Percentiles rank a stretch among this genome's conserved stretches.
These are phyloP conservation scores for Euclidia mi DNA, from an alignment of 2,888 invertebrate genomes.

Conservation along the genomic window DNA sequence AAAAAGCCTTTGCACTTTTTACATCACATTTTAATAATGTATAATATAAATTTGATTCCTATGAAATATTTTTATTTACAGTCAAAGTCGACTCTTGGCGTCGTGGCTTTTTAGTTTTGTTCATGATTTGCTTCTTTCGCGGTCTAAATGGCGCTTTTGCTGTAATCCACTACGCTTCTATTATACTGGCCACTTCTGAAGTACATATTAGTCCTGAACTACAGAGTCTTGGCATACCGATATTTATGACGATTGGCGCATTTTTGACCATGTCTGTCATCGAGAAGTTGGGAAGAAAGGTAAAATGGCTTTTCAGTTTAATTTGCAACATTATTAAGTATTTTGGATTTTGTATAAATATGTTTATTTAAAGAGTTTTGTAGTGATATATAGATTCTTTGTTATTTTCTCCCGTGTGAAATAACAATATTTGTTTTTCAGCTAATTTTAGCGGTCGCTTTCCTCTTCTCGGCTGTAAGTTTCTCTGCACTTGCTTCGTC, in stretches of 20 bases:
- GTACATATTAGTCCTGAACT: slow-evolving; percentile 58
- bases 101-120: slow-evolving; percentile 57
- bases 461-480: slow-evolving; percentile 46
- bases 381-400: too few relatives aligned
- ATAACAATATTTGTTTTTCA: slow-evolving; percentile 28
- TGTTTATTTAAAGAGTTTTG: too few relatives aligned
- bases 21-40: too few relatives aligned
- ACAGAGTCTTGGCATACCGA: slow-evolving; percentile 62
- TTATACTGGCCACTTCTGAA: slow-evolving; percentile 56
- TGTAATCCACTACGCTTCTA: slow-evolving; percentile 64
- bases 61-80: slow-evolving; percentile 32
- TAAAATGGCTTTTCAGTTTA: too few relatives aligned
- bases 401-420: too few relatives aligned
- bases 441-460: slow-evolving; percentile 56
- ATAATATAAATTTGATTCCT: background rate
- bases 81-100: slow-evolving; percentile 68
- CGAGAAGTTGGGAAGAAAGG: slow-evolving; percentile 59
- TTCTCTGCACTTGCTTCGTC: slow-evolving; percentile 56
- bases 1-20: too few relatives aligned
- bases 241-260: slow-evolving; percentile 61
- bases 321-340: background rate
- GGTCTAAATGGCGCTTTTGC: slow-evolving; percentile 60
- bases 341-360: too few relatives aligned
- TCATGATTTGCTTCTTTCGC: slow-evolving; percentile 47
- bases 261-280: slow-evolving; percentile 55